These are phyloP conservation scores for Rutilus rutilus DNA, from an alignment of 2,113 vertebrate species.

Conservation along the genomic window DNA sequence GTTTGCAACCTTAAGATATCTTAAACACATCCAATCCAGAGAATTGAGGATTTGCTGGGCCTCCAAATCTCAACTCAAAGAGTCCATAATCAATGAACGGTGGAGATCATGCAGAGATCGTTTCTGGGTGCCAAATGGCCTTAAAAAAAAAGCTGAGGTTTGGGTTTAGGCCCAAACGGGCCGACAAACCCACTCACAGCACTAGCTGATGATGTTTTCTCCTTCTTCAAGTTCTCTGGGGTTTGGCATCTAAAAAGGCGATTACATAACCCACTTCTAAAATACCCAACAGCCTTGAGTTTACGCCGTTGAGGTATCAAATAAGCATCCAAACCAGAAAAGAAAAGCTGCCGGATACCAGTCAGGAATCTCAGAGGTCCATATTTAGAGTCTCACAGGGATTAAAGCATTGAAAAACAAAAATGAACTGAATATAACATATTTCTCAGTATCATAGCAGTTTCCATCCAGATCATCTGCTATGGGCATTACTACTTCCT, in stretches of 20 bases:
- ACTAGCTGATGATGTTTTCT: background rate
- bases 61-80: background rate
- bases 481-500: conserved; percentile 10
- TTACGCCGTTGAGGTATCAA: background rate
- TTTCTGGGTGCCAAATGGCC: background rate
- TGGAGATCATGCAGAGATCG: background rate
- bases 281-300: conserved; percentile 11
- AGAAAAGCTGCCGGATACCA: background rate
- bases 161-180: background rate
- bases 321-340: conserved; percentile 36
- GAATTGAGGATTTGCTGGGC: background rate
- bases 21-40: background rate
- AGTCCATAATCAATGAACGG: background rate
- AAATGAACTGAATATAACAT: background rate
- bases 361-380: conserved; percentile 12
- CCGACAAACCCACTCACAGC: conserved; percentile 13
- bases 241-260: conserved; percentile 1
- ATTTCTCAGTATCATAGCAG: background rate
- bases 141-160: background rate
- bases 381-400: conserved; percentile 24
- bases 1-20: background rate
- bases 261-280: conserved; percentile 8
- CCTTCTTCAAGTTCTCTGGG: conserved; percentile 12
- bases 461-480: background rate
- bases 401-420: background rate